phyloP scores from a whole-genome alignment of 1,140 invertebrate genomes.

The Chironomus tepperi region DNA sequence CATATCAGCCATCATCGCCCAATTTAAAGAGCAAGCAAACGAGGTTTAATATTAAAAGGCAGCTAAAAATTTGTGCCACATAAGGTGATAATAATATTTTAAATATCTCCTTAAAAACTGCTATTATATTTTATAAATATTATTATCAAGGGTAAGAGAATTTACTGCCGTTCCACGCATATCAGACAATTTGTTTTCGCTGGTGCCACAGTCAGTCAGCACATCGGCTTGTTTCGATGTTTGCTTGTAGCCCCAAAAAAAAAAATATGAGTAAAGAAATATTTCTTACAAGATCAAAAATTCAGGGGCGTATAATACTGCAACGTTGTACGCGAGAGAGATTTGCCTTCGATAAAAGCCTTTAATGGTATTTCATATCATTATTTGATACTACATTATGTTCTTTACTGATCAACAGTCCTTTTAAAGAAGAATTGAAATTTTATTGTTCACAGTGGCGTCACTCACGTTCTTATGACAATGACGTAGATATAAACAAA shows the following conservation, averaged over 20 bases:
- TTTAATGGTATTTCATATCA: too few species aligned
- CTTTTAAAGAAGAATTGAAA: background rate
- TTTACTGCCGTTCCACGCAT: conserved; percentile 18
- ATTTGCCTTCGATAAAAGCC: background rate
- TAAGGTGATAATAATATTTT: conserved; percentile 23
- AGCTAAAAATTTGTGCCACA: conserved; percentile 15
- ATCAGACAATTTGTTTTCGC: conserved; percentile 8
- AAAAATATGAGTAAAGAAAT: background rate
- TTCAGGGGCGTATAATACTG: conserved; percentile 9
- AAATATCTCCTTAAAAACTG: conserved; percentile 23
- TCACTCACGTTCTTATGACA: background rate
- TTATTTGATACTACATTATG: too few species aligned
- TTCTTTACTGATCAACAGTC: too few species aligned
- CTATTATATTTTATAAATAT: conserved; percentile 19
- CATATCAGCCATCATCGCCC: conserved; percentile 19
- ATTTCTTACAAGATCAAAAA: conserved; percentile 15
- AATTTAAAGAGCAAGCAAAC: background rate
- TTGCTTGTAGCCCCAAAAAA: background rate
- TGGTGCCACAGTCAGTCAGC: conserved; percentile 3
- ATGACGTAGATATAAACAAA: too few species aligned
- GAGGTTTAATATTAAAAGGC: conserved; percentile 1
- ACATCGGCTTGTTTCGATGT: background rate
- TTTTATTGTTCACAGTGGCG: conserved; percentile 12
- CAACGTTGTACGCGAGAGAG: background rate
- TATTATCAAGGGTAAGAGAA: background rate